These are phyloP conservation scores for Sebastes matsubarae DNA, from an alignment of 2,797 vertebrate species.

Conservation along the genomic window DNA sequence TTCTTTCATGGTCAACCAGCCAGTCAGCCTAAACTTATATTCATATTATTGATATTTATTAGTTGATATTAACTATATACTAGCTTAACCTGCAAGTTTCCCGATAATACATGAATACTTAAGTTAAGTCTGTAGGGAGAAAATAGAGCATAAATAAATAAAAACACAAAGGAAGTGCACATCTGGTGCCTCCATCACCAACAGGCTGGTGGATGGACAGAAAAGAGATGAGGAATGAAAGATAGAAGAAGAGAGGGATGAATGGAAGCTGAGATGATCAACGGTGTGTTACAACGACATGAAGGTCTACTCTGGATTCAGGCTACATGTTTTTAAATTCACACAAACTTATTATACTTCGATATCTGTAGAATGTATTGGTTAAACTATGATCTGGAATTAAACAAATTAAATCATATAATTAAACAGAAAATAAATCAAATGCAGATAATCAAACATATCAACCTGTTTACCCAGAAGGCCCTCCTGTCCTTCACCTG, in stretches of 20 bases:
- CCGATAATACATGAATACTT: neutral
- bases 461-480: neutral
- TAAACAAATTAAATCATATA: neutral
- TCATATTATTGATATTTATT: neutral
- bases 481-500: conserved; percentile 4
- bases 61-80: neutral
- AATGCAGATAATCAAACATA: neutral
- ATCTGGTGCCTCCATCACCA: conserved; percentile 61
- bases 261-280: conserved; percentile 10
- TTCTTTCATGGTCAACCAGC: neutral
- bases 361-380: neutral
- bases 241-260: conserved; percentile 17
- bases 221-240: neutral
- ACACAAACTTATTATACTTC: neutral
- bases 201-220: neutral
- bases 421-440: neutral
- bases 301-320: neutral
- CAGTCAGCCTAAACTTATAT: neutral
- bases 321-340: neutral
- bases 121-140: neutral
- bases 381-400: neutral
- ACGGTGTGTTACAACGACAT: neutral
- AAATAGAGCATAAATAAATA: neutral
- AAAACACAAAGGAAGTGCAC: conserved; percentile 6
- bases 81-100: neutral